phyloP scores from a whole-genome alignment of 1,140 invertebrate genomes.

The Proales similis region DNA sequence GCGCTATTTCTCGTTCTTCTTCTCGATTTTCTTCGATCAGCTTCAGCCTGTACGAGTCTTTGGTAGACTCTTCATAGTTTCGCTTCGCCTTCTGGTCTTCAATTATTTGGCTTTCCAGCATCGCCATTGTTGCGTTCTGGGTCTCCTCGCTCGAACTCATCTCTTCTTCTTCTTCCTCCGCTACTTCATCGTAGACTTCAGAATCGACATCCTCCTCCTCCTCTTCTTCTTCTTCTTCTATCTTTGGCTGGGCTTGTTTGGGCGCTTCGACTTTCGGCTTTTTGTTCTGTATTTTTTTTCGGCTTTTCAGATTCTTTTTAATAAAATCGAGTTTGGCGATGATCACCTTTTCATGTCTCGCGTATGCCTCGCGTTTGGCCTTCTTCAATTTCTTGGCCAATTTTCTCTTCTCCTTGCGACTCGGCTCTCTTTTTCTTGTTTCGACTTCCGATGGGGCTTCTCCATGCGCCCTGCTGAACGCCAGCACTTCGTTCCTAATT shows the following conservation, averaged over 20 bases:
- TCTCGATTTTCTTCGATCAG: slow-evolving; percentile 31
- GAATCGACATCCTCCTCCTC: no score
- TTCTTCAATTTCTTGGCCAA: slow-evolving; percentile 19
- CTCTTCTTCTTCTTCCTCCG: neutral
- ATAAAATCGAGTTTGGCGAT: neutral
- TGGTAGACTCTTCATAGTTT: slow-evolving; percentile 16
- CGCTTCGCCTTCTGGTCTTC: slow-evolving; percentile 21
- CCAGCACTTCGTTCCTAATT: no score
- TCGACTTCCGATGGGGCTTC: no score
- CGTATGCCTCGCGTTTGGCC: slow-evolving; percentile 13
- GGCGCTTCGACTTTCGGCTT: neutral
- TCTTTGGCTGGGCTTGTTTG: neutral
- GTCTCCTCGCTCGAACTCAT: neutral
- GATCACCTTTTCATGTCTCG: slow-evolving; percentile 5
- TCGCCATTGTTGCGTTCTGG: slow-evolving; percentile 1
- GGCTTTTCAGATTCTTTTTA: neutral
- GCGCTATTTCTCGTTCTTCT: slow-evolving; percentile 22
- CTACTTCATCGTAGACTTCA: no score
- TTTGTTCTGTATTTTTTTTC: neutral
- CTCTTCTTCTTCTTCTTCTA: neutral
- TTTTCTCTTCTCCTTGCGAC: slow-evolving; percentile 24
- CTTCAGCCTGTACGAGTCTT: neutral
- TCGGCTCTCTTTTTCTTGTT: no score
- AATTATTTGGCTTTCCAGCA: slow-evolving; percentile 1
- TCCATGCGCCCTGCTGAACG: no score